Base-by-base conservation (phyloP, 1,140 invertebrate species). In the Pseudomyrmex cubaensis region DNA sequence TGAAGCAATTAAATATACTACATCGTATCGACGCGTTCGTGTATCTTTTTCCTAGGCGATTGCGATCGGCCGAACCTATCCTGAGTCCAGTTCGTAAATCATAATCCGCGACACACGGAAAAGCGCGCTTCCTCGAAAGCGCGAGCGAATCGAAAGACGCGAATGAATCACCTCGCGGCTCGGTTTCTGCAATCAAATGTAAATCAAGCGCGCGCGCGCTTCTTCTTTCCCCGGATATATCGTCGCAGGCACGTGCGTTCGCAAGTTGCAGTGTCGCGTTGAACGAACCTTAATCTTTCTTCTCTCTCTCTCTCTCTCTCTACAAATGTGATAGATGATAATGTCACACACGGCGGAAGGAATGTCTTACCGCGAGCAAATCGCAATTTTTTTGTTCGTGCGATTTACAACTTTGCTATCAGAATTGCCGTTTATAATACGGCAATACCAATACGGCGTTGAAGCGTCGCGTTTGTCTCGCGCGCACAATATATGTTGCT, bases 141-240 rank as follows among this genome's bases (percentile, higher is more conserved):
- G 25, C 25, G 25, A 25, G 25, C 25, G 25, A 25, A 10, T 57
- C 54, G 2, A 56, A 61, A 59, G 76, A 62, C 46, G 20, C 20
- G 10, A 56, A 90, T 92, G 90, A 90, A 92, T 93, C 89, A 91
- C 66, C 85, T 35, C 35, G 35, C 66, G 54, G 67, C 70, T 88
- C 87, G 86, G 76, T 91, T 91, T 89, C 82, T 90, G 90, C 90
- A 89, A 93, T 93, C 92, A 92, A 92, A 93, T 93, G 92, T 93
- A 92, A 93, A 93, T 93, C 85, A 83, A 74, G 22, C 22, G 5
- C 35, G 35, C 35, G 35, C 35, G 35, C 35, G 15, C 72, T 61
- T 85, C 64, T 90, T 80, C 80, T 85, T 88, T 82, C 10, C 50
- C 2, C 5, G 59, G 76, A 62, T 74, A 62, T 78, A 83, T 69